Percentiles rank a stretch among this genome's conserved stretches.
phyloP scores from a whole-genome alignment of 1,140 invertebrate genomes.

The Saccostrea echinata region DNA sequence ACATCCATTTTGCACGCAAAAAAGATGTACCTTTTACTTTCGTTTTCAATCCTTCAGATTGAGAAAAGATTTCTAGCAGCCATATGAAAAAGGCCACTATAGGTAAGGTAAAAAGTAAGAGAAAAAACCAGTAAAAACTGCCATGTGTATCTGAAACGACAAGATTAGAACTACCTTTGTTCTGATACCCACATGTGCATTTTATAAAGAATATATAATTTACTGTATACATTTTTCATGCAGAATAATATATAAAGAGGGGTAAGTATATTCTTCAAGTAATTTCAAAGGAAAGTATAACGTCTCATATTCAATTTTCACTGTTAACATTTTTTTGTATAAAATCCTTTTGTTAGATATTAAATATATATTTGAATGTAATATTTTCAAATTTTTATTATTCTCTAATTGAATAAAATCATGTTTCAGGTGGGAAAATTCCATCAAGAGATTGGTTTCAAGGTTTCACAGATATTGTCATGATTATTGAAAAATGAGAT shows the following conservation, averaged over 20 bases:
- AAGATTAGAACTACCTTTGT: not conserved
- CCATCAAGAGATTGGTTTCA: too few relatives aligned
- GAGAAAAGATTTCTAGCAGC: constrained; percentile 31
- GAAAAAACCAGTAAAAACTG: not conserved
- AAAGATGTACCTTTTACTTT: constrained; percentile 28
- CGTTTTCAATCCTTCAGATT: constrained; percentile 21
- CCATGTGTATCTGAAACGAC: not conserved
- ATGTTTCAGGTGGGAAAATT: too few relatives aligned
- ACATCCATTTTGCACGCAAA: constrained; percentile 36
- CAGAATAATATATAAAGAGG: not conserved
- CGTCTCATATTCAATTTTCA: too few relatives aligned
- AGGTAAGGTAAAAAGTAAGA: constrained; percentile 7
- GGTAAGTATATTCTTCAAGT: too few relatives aligned
- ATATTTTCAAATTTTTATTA: too few relatives aligned
- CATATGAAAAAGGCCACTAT: constrained; percentile 23
- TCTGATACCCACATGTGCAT: not conserved
- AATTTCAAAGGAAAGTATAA: too few relatives aligned
- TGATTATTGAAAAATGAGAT: too few relatives aligned
- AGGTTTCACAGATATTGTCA: too few relatives aligned
- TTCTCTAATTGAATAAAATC: too few relatives aligned
- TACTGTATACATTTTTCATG: not conserved
- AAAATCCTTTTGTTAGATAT: too few relatives aligned
- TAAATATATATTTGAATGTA: too few relatives aligned
- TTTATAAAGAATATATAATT: not conserved
- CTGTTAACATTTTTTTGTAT: too few relatives aligned